Conservation (phyloP, 2,888 invertebrate genomes). For the Melinaea menophilus region DNA sequence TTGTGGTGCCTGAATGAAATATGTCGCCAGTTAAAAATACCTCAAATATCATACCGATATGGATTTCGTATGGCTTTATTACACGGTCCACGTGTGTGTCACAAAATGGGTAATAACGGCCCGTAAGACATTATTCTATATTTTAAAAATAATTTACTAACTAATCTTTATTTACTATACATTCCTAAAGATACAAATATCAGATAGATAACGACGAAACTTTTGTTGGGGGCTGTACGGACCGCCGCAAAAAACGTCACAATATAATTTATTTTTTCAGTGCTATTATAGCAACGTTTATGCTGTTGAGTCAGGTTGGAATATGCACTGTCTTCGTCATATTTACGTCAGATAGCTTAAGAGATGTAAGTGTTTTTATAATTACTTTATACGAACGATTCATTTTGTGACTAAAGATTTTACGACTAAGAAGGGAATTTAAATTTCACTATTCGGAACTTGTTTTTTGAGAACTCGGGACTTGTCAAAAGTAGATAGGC, state of each 20-base stretch:
- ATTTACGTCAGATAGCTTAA: slow-evolving; percentile 53
- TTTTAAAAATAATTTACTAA: too few relatives aligned
- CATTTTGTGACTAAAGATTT: neutral
- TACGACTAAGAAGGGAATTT: too few relatives aligned
- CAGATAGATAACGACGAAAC: too few relatives aligned
- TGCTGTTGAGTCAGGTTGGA: slow-evolving; percentile 57
- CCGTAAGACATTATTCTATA: slow-evolving; percentile 44
- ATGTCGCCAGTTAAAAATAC: slow-evolving; percentile 48
- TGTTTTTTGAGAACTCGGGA: too few relatives aligned
- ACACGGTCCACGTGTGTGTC: slow-evolving; percentile 45
- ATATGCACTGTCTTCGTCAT: slow-evolving; percentile 55
- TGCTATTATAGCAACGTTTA: slow-evolving; percentile 46
- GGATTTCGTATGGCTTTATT: slow-evolving; percentile 56
- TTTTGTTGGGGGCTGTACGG: too few relatives aligned
- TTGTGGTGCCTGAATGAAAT: slow-evolving; percentile 50
- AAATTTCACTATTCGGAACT: too few relatives aligned
- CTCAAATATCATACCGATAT: slow-evolving; percentile 54
- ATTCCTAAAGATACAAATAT: too few relatives aligned
- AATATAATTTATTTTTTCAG: slow-evolving; percentile 39
- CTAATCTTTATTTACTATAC: too few relatives aligned
- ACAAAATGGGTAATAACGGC: slow-evolving; percentile 41
- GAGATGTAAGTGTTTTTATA: slow-evolving; percentile 50
- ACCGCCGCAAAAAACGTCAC: neutral
- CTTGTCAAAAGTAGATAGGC: too few relatives aligned
- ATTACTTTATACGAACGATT: neutral